Conservation (phyloP, 1,140 invertebrate species). For the Heliconius eleuchia region DNA sequence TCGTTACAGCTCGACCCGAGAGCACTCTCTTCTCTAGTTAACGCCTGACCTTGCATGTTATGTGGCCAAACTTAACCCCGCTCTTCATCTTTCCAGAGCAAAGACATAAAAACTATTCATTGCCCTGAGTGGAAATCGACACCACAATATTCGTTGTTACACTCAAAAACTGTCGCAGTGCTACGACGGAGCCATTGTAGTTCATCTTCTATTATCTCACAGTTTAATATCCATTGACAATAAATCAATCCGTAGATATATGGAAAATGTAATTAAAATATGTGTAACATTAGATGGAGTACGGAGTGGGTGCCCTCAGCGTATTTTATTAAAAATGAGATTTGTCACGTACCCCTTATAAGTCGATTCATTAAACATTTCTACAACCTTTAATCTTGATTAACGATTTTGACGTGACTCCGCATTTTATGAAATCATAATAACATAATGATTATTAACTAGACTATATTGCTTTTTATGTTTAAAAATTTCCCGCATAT, state of each 20-base stretch:
- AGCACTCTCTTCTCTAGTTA: no score
- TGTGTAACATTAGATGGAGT: slow-evolving; percentile 35
- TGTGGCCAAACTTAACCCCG: no score
- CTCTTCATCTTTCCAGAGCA: no score
- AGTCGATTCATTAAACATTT: slow-evolving; percentile 55
- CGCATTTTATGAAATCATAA: slow-evolving; percentile 45
- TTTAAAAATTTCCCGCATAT: neutral
- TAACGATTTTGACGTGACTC: slow-evolving; percentile 63
- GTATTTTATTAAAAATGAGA: slow-evolving; percentile 54
- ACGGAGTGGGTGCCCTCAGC: slow-evolving; percentile 36
- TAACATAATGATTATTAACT: slow-evolving; percentile 2
- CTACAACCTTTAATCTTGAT: slow-evolving; percentile 64
- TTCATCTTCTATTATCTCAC: no score
- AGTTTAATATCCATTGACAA: neutral
- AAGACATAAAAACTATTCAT: no score
- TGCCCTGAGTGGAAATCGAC: no score
- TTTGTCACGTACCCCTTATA: slow-evolving; percentile 65
- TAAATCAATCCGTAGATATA: slow-evolving; percentile 4
- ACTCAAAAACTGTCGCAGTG: no score
- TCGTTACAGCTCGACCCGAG: no score
- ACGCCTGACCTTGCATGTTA: no score
- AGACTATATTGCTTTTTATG: neutral
- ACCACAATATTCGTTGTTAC: no score
- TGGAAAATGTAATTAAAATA: slow-evolving; percentile 25
- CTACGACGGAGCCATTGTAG: no score